Conservation (phyloP, 1,140 invertebrate species). For the Neocloeon triangulifer region DNA sequence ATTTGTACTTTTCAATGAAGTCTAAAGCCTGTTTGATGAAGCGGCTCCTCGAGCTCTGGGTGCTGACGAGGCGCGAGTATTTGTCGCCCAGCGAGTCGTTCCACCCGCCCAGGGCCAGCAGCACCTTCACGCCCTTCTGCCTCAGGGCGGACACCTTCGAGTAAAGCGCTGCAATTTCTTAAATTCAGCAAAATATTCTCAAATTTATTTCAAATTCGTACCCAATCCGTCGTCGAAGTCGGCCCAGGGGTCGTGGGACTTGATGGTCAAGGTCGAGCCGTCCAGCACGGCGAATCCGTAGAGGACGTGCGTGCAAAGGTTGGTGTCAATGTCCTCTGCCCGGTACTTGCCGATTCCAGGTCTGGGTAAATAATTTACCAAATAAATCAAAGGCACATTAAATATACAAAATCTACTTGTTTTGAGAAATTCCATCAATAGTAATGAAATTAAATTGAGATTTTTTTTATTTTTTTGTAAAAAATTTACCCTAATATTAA, state of each 20-base stretch:
- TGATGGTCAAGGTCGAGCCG: conserved; percentile 23
- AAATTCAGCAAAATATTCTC: too few relatives aligned
- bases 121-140: conserved; percentile 26
- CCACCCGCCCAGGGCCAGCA: conserved; percentile 25
- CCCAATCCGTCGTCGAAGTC: conserved; percentile 43
- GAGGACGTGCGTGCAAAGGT: conserved; percentile 46
- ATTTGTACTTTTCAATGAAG: conserved; percentile 18
- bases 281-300: conserved; percentile 48
- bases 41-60: conserved; percentile 12
- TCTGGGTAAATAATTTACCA: conserved; percentile 14
- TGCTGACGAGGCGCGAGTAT: conserved; percentile 21
- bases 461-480: background rate
- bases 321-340: conserved; percentile 36
- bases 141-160: conserved; percentile 30
- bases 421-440: background rate
- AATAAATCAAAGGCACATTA: conserved; percentile 1
- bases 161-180: conserved; percentile 33
- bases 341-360: conserved; percentile 35
- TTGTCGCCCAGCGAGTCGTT: conserved; percentile 21
- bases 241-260: conserved; percentile 35
- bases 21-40: conserved; percentile 18
- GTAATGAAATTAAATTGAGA: background rate
- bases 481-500: background rate
- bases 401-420: conserved; percentile 1
- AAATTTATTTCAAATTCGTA: too few relatives aligned